Evolutionary conservation across 2,797 vertebrate species (phyloP).

Genomic region (Chiroxiphia lanceolata): DNA sequence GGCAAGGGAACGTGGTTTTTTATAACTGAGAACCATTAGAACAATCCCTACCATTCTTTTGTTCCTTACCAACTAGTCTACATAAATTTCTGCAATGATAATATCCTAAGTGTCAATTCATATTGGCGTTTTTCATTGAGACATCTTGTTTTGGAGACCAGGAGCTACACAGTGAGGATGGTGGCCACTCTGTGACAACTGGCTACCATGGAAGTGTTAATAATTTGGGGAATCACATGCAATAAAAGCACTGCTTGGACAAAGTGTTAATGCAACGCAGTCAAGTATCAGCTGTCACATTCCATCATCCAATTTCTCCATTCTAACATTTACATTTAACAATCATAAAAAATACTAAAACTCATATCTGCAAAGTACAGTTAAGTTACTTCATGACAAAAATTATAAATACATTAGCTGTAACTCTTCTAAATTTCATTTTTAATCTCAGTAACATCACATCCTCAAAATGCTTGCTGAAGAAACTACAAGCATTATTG

Average conservation of each 20-base stretch:
- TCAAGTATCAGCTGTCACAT: background rate
- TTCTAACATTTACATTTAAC: background rate
- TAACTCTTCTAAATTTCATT: background rate
- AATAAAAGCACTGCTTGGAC: background rate
- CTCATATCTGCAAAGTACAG: background rate
- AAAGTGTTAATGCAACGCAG: background rate
- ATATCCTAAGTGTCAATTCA: background rate
- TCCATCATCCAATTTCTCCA: background rate
- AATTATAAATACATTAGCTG: background rate
- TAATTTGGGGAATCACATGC: background rate
- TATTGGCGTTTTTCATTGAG: background rate
- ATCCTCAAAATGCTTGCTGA: background rate
- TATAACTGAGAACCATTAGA: background rate
- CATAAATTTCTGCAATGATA: background rate
- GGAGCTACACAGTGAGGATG: rapidly evolving
- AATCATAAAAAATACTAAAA: background rate
- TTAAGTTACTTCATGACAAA: background rate
- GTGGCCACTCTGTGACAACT: rapidly evolving
- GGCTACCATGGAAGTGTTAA: background rate
- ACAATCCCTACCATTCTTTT: background rate
- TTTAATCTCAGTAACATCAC: background rate
- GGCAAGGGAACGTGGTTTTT: background rate
- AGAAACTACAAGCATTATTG: background rate
- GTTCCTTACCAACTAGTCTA: background rate
- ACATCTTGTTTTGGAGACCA: background rate